A percentile compares a stretch with the other conserved stretches of the same genome.
phyloP scores from a whole-genome alignment of 2,888 invertebrate species.

The Tupiocoris notatus region DNA sequence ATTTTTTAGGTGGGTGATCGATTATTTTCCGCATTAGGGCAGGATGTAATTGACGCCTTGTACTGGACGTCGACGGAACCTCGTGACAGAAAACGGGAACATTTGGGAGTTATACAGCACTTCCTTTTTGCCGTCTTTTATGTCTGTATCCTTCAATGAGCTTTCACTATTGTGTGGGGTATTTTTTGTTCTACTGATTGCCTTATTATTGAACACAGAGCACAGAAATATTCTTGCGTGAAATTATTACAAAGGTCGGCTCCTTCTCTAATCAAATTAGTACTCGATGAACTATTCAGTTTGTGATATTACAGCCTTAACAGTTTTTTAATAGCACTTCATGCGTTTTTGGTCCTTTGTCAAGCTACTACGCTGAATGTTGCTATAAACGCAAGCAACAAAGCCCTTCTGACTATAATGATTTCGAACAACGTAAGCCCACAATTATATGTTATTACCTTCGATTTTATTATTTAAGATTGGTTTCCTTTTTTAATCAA shows the following conservation, averaged over 20 bases:
- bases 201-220: too few relatives aligned
- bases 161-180: too few relatives aligned
- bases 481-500: too few relatives aligned
- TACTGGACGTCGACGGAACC: conserved; percentile 99
- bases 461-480: too few relatives aligned
- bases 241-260: too few relatives aligned
- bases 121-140: conserved; percentile 87
- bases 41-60: conserved; percentile 95
- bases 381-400: conserved; percentile 98
- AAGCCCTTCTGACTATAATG: conserved; percentile 96
- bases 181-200: too few relatives aligned
- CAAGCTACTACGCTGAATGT: conserved; percentile 98
- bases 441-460: too few relatives aligned
- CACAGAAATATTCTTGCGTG: too few relatives aligned
- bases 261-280: too few relatives aligned
- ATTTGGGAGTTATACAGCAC: conserved; percentile 86
- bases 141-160: conserved; percentile 95
- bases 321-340: conserved; percentile 70
- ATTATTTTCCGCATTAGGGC: conserved; percentile 93
- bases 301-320: too few relatives aligned
- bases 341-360: conserved; percentile 83
- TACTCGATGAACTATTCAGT: too few relatives aligned
- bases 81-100: conserved; percentile 73
- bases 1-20: conserved; percentile 69
- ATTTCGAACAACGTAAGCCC: conserved; percentile 97